A percentile compares a stretch with the other conserved stretches of the same genome.
Evolutionary conservation across 1,140 invertebrate species (phyloP).

Genomic region (Cotesia vestalis): DNA sequence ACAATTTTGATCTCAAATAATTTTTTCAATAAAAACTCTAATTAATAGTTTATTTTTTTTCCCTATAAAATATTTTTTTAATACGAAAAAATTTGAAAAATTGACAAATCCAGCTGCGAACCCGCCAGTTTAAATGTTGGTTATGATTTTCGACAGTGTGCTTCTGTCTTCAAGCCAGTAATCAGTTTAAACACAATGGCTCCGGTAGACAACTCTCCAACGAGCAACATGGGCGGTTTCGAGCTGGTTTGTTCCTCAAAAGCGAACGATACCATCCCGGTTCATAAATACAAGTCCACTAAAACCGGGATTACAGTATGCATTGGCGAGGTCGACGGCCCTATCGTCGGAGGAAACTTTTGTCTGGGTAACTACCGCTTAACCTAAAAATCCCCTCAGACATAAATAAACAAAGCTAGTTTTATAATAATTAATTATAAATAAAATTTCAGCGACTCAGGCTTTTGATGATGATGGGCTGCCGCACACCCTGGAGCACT

Average conservation of each 20-base stretch:
- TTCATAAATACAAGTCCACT: constrained; percentile 83
- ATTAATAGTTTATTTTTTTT: no score
- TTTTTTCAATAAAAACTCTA: no score
- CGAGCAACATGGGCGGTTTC: constrained; percentile 66
- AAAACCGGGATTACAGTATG: constrained; percentile 82
- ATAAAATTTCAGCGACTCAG: constrained; percentile 78
- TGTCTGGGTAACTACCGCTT: constrained; percentile 74
- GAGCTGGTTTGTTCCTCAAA: constrained; percentile 72
- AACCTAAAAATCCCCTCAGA: constrained; percentile 1
- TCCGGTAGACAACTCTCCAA: constrained; percentile 66
- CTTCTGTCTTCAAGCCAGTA: neutral
- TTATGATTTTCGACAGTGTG: neutral
- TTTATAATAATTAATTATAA: constrained; percentile 9
- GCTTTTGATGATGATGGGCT: constrained; percentile 91
- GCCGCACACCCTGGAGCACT: constrained; percentile 91
- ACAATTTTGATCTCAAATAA: no score
- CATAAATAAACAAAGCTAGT: neutral
- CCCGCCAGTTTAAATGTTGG: neutral
- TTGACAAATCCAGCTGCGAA: no score
- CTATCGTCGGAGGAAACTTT: constrained; percentile 86
- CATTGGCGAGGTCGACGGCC: constrained; percentile 85
- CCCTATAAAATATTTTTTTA: no score
- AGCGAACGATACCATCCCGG: constrained; percentile 76
- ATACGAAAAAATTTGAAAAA: no score
- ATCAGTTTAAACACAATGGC: constrained; percentile 57